A percentile compares a stretch with the other conserved stretches of the same genome.
Conservation (phyloP, 2,797 vertebrate species). For the Merluccius polli region DNA sequence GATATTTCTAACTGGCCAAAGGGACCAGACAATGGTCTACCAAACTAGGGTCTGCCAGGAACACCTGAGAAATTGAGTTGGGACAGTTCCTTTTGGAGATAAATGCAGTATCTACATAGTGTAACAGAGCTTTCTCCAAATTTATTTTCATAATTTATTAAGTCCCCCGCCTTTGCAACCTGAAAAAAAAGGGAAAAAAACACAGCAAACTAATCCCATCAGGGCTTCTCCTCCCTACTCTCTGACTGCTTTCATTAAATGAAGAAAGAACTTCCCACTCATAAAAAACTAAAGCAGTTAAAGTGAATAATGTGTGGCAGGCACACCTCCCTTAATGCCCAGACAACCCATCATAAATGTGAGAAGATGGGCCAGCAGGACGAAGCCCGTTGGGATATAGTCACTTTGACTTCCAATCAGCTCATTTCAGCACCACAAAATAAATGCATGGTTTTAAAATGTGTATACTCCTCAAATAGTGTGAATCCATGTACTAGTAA, state of each 20-base stretch:
- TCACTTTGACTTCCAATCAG: not conserved
- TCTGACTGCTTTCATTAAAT: not conserved
- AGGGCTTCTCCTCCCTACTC: slow-evolving; percentile 2
- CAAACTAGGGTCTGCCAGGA: not conserved
- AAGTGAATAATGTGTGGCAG: slow-evolving; percentile 45
- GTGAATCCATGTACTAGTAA: not conserved
- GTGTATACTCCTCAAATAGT: too few species aligned
- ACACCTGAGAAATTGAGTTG: not conserved
- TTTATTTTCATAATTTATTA: slow-evolving; percentile 5
- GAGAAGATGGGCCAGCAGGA: slow-evolving; percentile 28
- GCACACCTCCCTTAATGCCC: slow-evolving; percentile 27
- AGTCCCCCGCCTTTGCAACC: not conserved
- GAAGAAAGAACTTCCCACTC: slow-evolving; percentile 1
- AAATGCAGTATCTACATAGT: not conserved
- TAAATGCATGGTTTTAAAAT: not conserved
- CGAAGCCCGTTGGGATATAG: not conserved
- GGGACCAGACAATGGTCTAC: not conserved
- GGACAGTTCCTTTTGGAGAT: not conserved
- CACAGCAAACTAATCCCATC: slow-evolving; percentile 4
- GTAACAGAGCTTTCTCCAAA: not conserved
- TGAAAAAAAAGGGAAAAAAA: not conserved
- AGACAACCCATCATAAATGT: slow-evolving; percentile 48
- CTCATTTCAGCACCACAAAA: not conserved
- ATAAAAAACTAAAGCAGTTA: slow-evolving; percentile 23
- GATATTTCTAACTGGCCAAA: not conserved